Evolutionary conservation across 2,797 vertebrate species (phyloP).

Genomic region (Schizothorax lantsangensis): DNA sequence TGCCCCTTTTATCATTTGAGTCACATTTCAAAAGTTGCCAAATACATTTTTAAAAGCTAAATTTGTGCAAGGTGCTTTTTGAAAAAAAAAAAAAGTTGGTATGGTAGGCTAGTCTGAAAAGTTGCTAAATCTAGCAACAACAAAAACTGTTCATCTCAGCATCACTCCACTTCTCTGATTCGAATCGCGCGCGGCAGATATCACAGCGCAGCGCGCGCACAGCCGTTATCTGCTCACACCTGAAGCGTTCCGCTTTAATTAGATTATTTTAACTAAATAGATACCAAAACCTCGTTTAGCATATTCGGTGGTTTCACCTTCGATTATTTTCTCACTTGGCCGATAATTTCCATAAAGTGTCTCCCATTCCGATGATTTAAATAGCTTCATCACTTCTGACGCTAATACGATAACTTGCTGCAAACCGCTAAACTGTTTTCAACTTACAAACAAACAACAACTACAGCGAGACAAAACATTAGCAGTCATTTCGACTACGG

Average conservation of each 20-base stretch:
- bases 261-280: neutral
- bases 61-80: no score
- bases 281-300: neutral
- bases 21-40: no score
- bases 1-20: no score
- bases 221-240: neutral
- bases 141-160: no score
- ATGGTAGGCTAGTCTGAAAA: no score
- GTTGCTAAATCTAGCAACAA: no score
- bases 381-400: neutral
- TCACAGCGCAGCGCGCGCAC: neutral
- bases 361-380: neutral
- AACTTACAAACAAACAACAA: neutral
- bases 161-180: neutral
- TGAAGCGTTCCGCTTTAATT: neutral
- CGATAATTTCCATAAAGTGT: neutral
- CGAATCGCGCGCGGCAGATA: neutral
- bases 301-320: neutral
- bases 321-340: neutral
- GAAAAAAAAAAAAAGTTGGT: no score
- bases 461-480: neutral
- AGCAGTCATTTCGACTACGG: constrained; percentile 62
- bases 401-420: neutral
- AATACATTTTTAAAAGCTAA: no score
- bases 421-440: neutral